A percentile compares a stretch with the other conserved stretches of the same genome.
Conservation (phyloP, 2,888 invertebrate genomes). For the Drosophila formosana region DNA sequence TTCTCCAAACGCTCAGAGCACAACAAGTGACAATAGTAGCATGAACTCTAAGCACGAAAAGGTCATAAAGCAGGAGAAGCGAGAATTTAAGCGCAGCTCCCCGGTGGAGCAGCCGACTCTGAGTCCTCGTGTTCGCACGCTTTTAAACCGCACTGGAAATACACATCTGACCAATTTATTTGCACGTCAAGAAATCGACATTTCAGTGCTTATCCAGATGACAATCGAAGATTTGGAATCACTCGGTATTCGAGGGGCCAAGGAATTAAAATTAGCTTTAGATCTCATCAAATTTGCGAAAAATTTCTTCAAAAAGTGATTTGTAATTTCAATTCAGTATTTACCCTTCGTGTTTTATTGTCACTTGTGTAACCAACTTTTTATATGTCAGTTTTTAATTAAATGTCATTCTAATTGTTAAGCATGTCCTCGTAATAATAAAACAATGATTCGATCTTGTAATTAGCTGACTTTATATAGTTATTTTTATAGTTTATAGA, state of each 20-base stretch:
- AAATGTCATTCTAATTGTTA: not conserved
- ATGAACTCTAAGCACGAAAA: not conserved
- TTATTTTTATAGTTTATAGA: too few relatives aligned
- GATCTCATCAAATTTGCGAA: conserved; percentile 65
- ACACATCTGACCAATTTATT: conserved; percentile 69
- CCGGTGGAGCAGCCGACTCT: conserved; percentile 21
- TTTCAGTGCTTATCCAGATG: conserved; percentile 65
- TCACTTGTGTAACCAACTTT: not conserved
- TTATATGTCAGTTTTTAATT: not conserved
- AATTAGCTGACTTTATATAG: too few relatives aligned
- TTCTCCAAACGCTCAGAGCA: conserved; percentile 52
- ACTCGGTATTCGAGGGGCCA: conserved; percentile 68
- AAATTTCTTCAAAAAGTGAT: conserved; percentile 44
- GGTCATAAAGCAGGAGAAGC: not conserved
- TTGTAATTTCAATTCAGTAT: not conserved
- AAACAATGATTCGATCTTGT: too few relatives aligned
- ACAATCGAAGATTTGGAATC: conserved; percentile 67
- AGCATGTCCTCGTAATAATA: too few relatives aligned
- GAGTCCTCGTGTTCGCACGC: conserved; percentile 63
- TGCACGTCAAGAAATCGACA: conserved; percentile 77
- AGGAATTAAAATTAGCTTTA: conserved; percentile 62
- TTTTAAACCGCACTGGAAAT: conserved; percentile 66
- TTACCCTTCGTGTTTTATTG: not conserved
- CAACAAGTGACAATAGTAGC: not conserved
- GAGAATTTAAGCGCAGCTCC: conserved; percentile 37